Base-by-base conservation (phyloP, 2,797 vertebrate species). In the Sebastes umbrosus region DNA sequence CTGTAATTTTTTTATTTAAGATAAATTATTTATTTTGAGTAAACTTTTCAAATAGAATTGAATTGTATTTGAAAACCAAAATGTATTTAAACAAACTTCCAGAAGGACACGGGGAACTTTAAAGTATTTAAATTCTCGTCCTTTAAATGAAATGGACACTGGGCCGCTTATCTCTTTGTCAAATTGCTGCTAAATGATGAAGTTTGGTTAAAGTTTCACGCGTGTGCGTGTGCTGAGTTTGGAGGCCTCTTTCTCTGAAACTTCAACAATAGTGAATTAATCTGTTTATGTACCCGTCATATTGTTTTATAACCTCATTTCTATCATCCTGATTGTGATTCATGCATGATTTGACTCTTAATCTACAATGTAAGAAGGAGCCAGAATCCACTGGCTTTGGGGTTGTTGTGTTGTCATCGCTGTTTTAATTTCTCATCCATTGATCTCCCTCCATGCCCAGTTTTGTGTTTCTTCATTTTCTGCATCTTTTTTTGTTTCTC, bases 401-500 rank as follows among this genome's bases (percentile, higher is more conserved):
- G 27, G 12, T 39, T 24, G n/a, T 50, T 54, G 22, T 9, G n/a
- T 24, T 16, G n/a, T 43, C 36, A 11, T 64, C 11, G 2, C 29
- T 27, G 68, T 73, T 64, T 52, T 52, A 16, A 46, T 46, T 46
- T 43, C 9, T 5, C 4, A 29, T 58, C 29, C 54, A 1, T 10
- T 24, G 1, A 1, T 16, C 13, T 2, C 5, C 1, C 10, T 27
- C 9, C 4, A n/a, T 18, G 14, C 5, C 16, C 13, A 3, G 10
- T 3, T 27, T 16, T 24, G 10, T 75, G 54, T 34, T 46, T 50
- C 6, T 55, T 79, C 32, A 82, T 52, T 83, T 52, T 86, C 29
- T 90, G 22, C 34, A 12, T 80, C 12, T 70, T 43, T 79, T 52
- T 69, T 25, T 64, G 55, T 20, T 67, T 58, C 9, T 67, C 63